Evolutionary conservation across 1,140 invertebrate species (phyloP), one percentile per base, ranked within the genome.

Genomic region (Hyposmocoma kahamanoa): DNA sequence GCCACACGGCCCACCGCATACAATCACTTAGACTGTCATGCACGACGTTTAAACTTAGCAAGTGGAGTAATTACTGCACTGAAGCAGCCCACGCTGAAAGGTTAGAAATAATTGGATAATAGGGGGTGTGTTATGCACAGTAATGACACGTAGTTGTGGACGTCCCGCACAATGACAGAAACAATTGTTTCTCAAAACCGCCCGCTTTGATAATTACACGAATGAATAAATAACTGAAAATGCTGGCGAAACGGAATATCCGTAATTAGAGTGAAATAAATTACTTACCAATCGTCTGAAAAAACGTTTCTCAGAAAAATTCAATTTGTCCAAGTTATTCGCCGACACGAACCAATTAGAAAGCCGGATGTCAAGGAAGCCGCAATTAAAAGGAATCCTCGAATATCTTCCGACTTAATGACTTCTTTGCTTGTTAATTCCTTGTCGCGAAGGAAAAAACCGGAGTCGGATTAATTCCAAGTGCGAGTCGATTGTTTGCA

Each of bases 401-500:
- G 64, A 74, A 81, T 79, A 80, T 83, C 79, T 83, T 85, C 78
- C 74, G 68, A 79, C 74, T 80, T 83, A 83, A 85, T 85, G 79
- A 83, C 78, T 83, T 85, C 82, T 85, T 85, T 77, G 70, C 82
- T 85, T 80, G 79, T 85, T 85, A 85, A 85, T 85, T 82, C 76
- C 72, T 81, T 82, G 79, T 83, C 82, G 73, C 77, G 72, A 79
- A 82, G 69, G 72, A 85, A 82, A 81, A 80, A 78, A 76, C 62
- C 67, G 57, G 64, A 79, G 73, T 72, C 69, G 71, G 79, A 85
- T 83, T 85, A 85, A 85, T 85, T 83, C 78, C 79, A 79, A 85
- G 79, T 85, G 82, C 72, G 68, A 81, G 66, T 73, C 78, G 78
- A 85, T 85, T 85, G 82, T 85, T 85, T 85, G 82, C 79, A 83